Evolutionary conservation across 1,140 invertebrate species (phyloP).

Genomic region (Cotesia chilonis): DNA sequence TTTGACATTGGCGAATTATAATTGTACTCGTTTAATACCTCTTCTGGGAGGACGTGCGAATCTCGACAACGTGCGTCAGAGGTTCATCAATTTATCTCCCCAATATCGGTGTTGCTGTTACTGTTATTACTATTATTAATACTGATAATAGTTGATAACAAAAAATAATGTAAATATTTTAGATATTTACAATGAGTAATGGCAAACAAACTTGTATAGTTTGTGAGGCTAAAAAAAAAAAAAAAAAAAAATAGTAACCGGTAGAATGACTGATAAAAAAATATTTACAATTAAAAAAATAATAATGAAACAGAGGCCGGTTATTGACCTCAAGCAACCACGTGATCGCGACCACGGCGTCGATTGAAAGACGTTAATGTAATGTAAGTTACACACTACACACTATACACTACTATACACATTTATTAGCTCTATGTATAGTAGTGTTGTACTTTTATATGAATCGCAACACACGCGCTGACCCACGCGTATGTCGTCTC

Average conservation of each 20-base stretch:
- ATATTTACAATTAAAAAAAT: neutral
- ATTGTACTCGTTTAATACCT: too few species aligned
- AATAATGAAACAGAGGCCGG: conserved; percentile 25
- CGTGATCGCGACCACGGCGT: conserved; percentile 22
- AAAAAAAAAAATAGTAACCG: conserved; percentile 1
- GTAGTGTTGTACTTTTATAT: conserved; percentile 25
- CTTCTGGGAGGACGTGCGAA: neutral
- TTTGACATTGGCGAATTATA: too few species aligned
- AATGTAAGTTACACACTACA: too few species aligned
- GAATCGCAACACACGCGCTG: conserved; percentile 46
- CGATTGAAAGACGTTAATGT: conserved; percentile 49
- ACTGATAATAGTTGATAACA: too few species aligned
- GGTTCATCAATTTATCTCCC: neutral
- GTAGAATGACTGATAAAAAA: conserved; percentile 7
- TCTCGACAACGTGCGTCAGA: neutral
- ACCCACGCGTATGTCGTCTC: conserved; percentile 50
- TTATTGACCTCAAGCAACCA: conserved; percentile 33
- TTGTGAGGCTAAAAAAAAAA: neutral
- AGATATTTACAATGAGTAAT: too few species aligned
- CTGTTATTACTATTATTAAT: too few species aligned
- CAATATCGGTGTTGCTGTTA: too few species aligned
- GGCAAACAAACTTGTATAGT: neutral
- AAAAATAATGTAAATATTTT: too few species aligned
- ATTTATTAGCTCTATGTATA: conserved; percentile 9
- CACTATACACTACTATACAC: conserved; percentile 34